phyloP scores from a whole-genome alignment of 2,113 vertebrate genomes.

The Pogona vitticeps region DNA sequence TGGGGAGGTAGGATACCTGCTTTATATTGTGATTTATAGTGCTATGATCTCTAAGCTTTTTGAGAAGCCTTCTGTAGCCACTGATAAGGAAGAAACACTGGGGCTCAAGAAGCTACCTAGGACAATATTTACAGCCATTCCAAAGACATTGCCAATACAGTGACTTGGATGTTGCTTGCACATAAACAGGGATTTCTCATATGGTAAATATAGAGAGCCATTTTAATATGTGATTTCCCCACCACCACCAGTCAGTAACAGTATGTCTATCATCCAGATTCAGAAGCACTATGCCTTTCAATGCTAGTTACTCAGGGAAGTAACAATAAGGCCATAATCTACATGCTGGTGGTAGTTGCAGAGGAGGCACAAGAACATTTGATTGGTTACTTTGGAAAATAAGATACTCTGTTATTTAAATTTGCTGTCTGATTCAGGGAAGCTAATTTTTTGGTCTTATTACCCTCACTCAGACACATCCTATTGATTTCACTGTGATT shows the following conservation, averaged over 20 bases:
- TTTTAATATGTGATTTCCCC: not conserved
- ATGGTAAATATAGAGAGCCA: not conserved
- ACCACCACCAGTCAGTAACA: not conserved
- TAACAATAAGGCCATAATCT: not conserved
- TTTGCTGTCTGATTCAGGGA: not conserved
- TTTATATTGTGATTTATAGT: constrained; percentile 22
- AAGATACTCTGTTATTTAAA: not conserved
- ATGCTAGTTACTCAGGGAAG: not conserved
- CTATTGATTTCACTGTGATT: not conserved
- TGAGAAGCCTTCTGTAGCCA: constrained; percentile 10
- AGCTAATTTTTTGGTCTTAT: not conserved
- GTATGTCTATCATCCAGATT: not conserved
- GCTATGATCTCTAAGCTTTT: constrained; percentile 15
- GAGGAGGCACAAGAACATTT: not conserved
- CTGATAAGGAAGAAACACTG: not conserved
- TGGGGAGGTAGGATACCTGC: not conserved
- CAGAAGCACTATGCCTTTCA: not conserved
- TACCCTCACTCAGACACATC: not conserved
- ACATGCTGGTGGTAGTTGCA: not conserved
- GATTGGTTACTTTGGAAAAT: not conserved
- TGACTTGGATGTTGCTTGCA: not conserved
- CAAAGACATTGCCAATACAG: not conserved
- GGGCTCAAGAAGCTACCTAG: constrained; percentile 4
- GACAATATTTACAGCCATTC: not conserved
- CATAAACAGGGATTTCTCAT: not conserved